Percentiles rank a stretch among this genome's conserved stretches.
Conservation (phyloP, 2,113 vertebrate species). For the Nesospiza acunhae region DNA sequence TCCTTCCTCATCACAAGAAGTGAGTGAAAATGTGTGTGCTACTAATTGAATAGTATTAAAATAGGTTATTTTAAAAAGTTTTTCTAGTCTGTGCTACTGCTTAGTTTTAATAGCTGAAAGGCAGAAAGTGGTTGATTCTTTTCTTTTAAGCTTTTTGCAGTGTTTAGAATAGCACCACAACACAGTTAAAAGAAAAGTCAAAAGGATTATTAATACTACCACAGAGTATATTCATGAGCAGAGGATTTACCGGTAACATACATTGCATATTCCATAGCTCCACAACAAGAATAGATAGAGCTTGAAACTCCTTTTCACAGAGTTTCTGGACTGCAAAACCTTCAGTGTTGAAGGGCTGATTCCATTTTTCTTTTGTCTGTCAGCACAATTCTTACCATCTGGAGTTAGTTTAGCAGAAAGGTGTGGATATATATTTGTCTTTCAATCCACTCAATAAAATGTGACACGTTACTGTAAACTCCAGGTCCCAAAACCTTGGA, state of each 20-base stretch:
- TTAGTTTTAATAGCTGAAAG: conserved; percentile 37
- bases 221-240: neutral
- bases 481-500: conserved; percentile 90
- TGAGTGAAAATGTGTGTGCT: neutral
- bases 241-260: neutral
- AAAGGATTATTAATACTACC: conserved; percentile 13
- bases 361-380: neutral
- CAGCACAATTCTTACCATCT: neutral
- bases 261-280: neutral
- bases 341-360: neutral
- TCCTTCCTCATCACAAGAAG: neutral
- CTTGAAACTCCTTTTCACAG: neutral
- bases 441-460: conserved; percentile 90
- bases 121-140: conserved; percentile 2
- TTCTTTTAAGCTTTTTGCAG: conserved; percentile 28
- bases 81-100: neutral
- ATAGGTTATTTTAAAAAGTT: neutral
- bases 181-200: conserved; percentile 21
- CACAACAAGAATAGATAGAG: neutral
- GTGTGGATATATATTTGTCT: conserved; percentile 90
- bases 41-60: neutral
- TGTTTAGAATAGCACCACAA: conserved; percentile 40
- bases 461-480: conserved; percentile 91
- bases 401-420: conserved; percentile 77
- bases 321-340: neutral